A percentile compares a stretch with the other conserved stretches of the same genome.
Evolutionary conservation across 2,888 invertebrate species (phyloP).

Genomic region (Sericinus montela): DNA sequence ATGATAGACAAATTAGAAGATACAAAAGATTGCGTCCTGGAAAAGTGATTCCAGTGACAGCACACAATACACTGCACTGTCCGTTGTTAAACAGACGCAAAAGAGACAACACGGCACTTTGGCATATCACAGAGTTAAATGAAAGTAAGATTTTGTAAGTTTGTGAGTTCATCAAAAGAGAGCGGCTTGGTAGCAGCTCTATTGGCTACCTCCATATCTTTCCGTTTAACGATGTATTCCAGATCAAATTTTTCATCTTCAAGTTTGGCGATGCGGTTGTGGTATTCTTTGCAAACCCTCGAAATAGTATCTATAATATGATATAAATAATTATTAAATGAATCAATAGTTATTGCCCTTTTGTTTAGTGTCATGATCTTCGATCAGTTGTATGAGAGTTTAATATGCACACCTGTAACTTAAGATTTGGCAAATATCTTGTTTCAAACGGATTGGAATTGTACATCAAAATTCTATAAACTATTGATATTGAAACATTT

Average conservation of each 20-base stretch:
- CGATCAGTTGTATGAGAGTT: conserved; percentile 3
- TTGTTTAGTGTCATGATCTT: conserved; percentile 38
- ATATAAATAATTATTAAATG: conserved; percentile 46
- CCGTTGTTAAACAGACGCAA: conserved; percentile 60
- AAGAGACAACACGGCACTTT: conserved; percentile 65
- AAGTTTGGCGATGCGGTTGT: conserved; percentile 91
- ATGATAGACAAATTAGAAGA: conserved; percentile 59
- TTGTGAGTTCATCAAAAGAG: conserved; percentile 66
- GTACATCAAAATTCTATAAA: neutral
- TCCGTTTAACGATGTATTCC: conserved; percentile 98
- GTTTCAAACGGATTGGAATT: neutral
- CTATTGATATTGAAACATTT: conserved; percentile 37
- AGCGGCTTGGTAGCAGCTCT: conserved; percentile 51
- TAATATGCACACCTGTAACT: neutral
- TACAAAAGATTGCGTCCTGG: conserved; percentile 38
- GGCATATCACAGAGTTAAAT: conserved; percentile 63
- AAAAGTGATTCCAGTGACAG: conserved; percentile 36
- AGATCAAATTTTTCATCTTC: conserved; percentile 99
- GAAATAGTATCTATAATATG: conserved; percentile 85
- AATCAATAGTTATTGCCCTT: conserved; percentile 32
- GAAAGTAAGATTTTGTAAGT: conserved; percentile 58
- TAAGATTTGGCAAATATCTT: neutral
- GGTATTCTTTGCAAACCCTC: conserved; percentile 89
- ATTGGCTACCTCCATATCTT: conserved; percentile 97
- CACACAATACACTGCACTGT: conserved; percentile 45